Conservation (phyloP, 64 coral and sea anemone genomes). For the Stichodactyla helianthus region DNA sequence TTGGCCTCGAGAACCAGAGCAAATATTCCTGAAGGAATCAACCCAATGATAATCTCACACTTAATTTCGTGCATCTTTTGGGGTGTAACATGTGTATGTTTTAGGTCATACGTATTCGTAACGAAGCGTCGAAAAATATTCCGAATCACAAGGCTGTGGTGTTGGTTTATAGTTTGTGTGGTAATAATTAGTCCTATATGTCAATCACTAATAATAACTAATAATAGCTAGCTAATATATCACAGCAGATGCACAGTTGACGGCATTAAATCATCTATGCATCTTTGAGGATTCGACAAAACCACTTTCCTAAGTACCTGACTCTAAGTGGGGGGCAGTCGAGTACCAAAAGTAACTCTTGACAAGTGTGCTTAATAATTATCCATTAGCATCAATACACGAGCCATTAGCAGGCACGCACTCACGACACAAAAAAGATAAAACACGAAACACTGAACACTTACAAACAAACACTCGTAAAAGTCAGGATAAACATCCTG, state of each 20-base stretch:
- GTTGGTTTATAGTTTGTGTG: neutral
- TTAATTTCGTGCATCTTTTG: neutral
- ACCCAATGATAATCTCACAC: slow-evolving; percentile 1
- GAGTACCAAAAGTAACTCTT: neutral
- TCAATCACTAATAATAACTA: neutral
- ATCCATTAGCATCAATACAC: neutral
- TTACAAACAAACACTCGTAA: too few relatives aligned
- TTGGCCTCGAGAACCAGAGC: slow-evolving; percentile 92
- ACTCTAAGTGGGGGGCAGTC: neutral
- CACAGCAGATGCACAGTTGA: neutral
- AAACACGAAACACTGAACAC: too few relatives aligned
- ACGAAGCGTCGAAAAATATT: neutral
- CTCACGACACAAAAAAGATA: neutral
- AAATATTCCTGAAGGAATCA: slow-evolving; percentile 79
- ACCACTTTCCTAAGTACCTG: neutral
- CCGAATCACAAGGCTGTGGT: neutral
- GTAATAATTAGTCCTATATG: neutral
- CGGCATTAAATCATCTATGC: neutral
- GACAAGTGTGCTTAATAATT: neutral
- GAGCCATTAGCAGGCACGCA: neutral
- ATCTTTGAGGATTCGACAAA: neutral
- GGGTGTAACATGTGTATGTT: neutral
- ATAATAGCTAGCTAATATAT: neutral
- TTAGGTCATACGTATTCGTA: neutral
- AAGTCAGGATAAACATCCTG: too few relatives aligned